Evolutionary conservation across 2,797 vertebrate species (phyloP).

Genomic region (Myiothlypis coronata): DNA sequence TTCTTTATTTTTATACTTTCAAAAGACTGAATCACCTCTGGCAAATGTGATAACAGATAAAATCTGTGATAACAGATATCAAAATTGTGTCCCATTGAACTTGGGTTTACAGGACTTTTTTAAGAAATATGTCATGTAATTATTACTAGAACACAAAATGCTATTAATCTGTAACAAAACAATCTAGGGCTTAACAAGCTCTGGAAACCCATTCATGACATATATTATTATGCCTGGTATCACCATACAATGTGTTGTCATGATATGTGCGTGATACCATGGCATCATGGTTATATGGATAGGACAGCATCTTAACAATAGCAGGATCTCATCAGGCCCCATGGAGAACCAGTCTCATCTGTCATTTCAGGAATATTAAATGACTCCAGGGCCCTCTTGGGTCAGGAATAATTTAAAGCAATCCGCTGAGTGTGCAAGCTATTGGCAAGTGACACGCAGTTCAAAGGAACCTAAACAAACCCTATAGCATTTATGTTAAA

Average conservation of each 20-base stretch:
- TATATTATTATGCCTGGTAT: not conserved
- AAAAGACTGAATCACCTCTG: not conserved
- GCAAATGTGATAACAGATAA: not conserved
- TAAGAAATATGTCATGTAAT: accelerated
- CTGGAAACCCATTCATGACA: not conserved
- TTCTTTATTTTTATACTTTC: not conserved
- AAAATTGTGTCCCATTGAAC: not conserved
- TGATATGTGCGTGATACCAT: not conserved
- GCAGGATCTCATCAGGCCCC: not conserved
- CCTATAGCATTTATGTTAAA: not conserved
- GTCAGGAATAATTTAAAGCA: not conserved
- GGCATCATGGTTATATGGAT: not conserved
- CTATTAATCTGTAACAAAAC: not conserved
- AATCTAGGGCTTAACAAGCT: not conserved
- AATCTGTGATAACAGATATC: not conserved
- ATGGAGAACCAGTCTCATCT: not conserved
- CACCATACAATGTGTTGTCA: not conserved
- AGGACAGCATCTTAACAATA: not conserved
- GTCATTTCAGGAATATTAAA: not conserved
- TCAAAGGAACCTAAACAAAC: not conserved
- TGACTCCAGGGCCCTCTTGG: not conserved
- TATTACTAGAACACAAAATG: not conserved
- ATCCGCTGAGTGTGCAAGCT: not conserved
- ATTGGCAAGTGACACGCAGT: not conserved
- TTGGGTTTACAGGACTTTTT: not conserved